Base-by-base conservation (phyloP, 2,888 invertebrate genomes). In the Oasisia sp. region DNA sequence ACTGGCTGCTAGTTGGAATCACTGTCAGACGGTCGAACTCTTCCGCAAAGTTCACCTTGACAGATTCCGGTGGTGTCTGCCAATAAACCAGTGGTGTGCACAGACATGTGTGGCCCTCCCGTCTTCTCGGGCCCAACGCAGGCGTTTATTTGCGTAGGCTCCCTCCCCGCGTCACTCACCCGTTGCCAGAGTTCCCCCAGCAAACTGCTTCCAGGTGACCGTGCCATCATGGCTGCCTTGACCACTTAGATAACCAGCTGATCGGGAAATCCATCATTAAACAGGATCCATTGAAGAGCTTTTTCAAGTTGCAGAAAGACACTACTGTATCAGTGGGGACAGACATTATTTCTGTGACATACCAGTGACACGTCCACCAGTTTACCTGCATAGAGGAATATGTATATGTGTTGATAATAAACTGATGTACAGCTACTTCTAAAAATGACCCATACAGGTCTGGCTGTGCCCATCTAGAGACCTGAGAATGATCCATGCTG, bases 21-120 rank as follows among this genome's bases (percentile, higher is more conserved):
- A 74, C 74, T 74, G 74, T 74, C 74, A 74, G 74, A 74, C 74
- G n/a, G 74, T 74, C 74, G 74, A 74, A 74, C 74, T 5, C n/a
- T 74, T 19, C 27, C 27, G 74, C 74, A 74, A 74, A 74, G 74
- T 74, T n/a, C 74, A 74, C n/a, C 74, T 74, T 74, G 74, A 74
- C 74, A 74, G 74, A 74, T 74, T 27, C 74, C n/a, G 74, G 74
- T 74, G 74, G 14, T 19, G 27, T 74, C 74, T 74, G 74, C 74
- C 74, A 74, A 74, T 74, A 74, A 19, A 74, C 19, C 27, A 74
- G 74, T 19, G 19, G n/a, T 14, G 74, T 74, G 74, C 27, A 27
- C n/a, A 74, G 74, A 74, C 74, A 74, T 27, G n/a, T 27, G 74
- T 27, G 27, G 74, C 74, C 74, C 74, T 27, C 74, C 74, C 74